A percentile compares a stretch with the other conserved stretches of the same genome.
These are phyloP conservation scores for Rhopalosiphum padi DNA, from an alignment of 1,140 invertebrate genomes.

Conservation along the genomic window DNA sequence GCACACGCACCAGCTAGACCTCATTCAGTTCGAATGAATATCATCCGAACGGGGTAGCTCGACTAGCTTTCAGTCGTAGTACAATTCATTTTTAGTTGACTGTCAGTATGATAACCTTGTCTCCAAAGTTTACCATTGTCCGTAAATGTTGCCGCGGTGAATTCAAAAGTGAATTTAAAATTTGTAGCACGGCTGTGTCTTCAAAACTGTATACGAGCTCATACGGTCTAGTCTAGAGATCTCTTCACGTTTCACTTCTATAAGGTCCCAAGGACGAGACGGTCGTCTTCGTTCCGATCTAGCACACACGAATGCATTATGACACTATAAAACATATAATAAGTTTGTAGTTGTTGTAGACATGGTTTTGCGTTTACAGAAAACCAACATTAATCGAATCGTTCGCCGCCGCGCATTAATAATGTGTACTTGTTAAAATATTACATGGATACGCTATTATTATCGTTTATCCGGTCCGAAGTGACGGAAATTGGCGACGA, in stretches of 20 bases:
- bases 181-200: neutral
- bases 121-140: neutral
- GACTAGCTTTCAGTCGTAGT: neutral
- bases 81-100: neutral
- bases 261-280: no score
- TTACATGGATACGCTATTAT: neutral
- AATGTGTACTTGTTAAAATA: neutral
- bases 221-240: neutral
- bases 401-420: neutral
- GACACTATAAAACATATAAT: neutral
- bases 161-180: neutral
- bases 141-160: neutral
- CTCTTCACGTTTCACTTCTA: neutral
- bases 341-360: neutral
- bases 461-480: constrained; percentile 7
- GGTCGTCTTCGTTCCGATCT: neutral
- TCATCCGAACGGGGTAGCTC: neutral
- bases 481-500: neutral
- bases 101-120: neutral
- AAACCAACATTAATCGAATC: neutral
- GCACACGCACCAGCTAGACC: neutral
- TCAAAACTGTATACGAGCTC: neutral
- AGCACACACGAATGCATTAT: neutral
- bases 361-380: neutral
- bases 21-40: neutral